A percentile compares a stretch with the other conserved stretches of the same genome.
Evolutionary conservation across 2,888 invertebrate species (phyloP).

Genomic region (Entomobrya proxima): DNA sequence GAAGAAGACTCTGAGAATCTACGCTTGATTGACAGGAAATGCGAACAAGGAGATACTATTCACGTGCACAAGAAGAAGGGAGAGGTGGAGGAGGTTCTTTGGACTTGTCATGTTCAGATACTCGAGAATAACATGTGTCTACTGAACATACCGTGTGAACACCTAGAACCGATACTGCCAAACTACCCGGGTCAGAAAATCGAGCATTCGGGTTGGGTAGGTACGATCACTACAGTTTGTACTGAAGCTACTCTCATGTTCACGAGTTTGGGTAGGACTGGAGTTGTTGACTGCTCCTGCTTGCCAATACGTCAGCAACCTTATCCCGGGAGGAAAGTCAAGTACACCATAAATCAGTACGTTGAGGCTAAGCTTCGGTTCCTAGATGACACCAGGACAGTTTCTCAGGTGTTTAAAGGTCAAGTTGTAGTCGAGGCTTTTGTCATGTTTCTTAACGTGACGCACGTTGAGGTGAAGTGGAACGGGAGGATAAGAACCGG

Average conservation of each 20-base stretch:
- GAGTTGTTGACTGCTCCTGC: not conserved
- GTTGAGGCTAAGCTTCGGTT: not conserved
- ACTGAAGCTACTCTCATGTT: constrained; percentile 48
- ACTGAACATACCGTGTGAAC: constrained; percentile 44
- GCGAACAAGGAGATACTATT: constrained; percentile 19
- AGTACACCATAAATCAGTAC: constrained; percentile 9
- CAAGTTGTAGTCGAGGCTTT: constrained; percentile 9
- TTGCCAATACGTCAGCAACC: not conserved
- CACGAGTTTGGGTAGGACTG: constrained; percentile 16
- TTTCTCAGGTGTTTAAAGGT: not conserved
- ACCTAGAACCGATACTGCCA: constrained; percentile 50
- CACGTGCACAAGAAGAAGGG: constrained; percentile 31
- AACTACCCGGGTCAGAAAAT: constrained; percentile 48
- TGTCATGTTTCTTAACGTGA: constrained; percentile 33
- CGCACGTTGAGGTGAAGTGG: constrained; percentile 23
- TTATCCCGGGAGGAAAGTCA: constrained; percentile 43
- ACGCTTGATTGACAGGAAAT: constrained; percentile 49
- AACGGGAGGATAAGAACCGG: not conserved
- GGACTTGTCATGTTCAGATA: constrained; percentile 34
- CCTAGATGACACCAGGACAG: not conserved
- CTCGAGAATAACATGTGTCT: constrained; percentile 38
- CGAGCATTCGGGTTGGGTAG: constrained; percentile 48
- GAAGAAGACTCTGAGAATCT: constrained; percentile 4
- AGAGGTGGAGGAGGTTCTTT: constrained; percentile 44
- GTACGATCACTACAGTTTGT: not conserved